phyloP scores from a whole-genome alignment of 2,888 invertebrate species.

The Alcis repandata region DNA sequence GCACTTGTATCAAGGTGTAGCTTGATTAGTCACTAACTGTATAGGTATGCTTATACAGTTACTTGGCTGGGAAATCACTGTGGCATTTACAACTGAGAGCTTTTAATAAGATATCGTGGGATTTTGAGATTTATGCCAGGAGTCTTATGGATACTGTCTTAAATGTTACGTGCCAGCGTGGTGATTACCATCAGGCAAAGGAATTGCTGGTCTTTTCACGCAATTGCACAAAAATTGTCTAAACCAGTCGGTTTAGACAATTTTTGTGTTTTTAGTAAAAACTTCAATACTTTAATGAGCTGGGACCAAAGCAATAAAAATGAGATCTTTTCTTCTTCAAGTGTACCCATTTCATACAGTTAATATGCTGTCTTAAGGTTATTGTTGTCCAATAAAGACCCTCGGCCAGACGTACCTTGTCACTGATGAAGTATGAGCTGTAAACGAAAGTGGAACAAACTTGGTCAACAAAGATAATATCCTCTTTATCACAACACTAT shows the following conservation, averaged over 20 bases:
- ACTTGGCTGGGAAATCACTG: too few species aligned
- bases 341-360: neutral
- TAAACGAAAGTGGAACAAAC: constrained; percentile 71
- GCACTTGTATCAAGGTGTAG: too few species aligned
- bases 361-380: constrained; percentile 3
- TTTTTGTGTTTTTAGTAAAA: too few species aligned
- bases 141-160: too few species aligned
- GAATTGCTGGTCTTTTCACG: neutral
- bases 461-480: constrained; percentile 75
- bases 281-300: neutral
- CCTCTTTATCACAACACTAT: constrained; percentile 71
- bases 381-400: constrained; percentile 41
- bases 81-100: too few species aligned
- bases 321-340: neutral
- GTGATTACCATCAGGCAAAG: neutral
- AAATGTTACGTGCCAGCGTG: too few species aligned
- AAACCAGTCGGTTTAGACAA: neutral
- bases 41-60: neutral
- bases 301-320: neutral
- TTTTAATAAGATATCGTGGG: too few species aligned
- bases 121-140: too few species aligned
- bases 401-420: constrained; percentile 62
- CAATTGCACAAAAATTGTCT: neutral
- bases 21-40: too few species aligned
- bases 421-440: constrained; percentile 57